Conservation (phyloP, 2,113 vertebrate species). For the Mionectes macconnelli region DNA sequence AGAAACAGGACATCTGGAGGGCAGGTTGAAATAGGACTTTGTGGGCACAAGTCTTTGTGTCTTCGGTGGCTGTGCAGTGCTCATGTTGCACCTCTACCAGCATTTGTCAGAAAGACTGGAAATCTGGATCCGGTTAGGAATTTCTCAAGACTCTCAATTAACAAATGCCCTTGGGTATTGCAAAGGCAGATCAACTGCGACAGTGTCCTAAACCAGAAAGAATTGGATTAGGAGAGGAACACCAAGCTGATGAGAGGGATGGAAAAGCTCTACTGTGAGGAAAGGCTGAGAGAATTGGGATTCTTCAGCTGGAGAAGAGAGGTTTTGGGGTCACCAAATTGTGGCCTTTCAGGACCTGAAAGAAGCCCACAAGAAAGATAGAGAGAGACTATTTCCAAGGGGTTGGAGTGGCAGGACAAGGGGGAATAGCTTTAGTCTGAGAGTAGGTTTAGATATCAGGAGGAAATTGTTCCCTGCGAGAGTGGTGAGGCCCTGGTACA, state of each 20-base stretch:
- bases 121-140: neutral
- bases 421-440: neutral
- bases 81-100: neutral
- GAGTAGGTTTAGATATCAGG: rapidly evolving
- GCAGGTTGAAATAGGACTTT: neutral
- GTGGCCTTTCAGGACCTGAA: neutral
- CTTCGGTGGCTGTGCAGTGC: neutral
- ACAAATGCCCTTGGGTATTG: neutral
- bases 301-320: neutral
- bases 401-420: neutral
- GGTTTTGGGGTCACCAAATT: rapidly evolving
- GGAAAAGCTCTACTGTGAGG: neutral
- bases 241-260: neutral
- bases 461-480: rapidly evolving
- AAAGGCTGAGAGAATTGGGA: neutral
- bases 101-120: neutral
- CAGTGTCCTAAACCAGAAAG: neutral
- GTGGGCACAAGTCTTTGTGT: neutral
- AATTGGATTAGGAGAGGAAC: neutral
- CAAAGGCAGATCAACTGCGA: neutral
- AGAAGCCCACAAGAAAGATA: neutral
- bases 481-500: neutral
- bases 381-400: neutral
- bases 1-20: neutral
- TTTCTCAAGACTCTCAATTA: neutral